Evolutionary conservation across 2,888 invertebrate genomes (phyloP).

Genomic region (Pheosia tremula): DNA sequence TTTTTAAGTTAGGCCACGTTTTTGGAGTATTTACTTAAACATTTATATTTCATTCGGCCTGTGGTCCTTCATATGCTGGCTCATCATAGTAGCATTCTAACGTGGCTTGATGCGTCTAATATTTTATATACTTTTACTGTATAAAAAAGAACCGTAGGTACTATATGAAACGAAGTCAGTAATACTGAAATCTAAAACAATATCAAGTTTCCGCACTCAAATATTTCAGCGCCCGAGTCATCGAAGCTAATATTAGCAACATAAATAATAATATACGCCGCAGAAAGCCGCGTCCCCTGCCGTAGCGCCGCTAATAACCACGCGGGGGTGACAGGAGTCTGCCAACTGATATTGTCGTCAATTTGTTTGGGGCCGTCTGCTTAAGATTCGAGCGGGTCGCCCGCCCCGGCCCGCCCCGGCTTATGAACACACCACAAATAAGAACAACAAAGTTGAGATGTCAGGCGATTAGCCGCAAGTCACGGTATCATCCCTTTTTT

Average conservation of each 20-base stretch:
- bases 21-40: slow-evolving; percentile 9
- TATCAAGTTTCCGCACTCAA: slow-evolving; percentile 23
- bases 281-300: slow-evolving; percentile 23
- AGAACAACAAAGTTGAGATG: slow-evolving; percentile 79
- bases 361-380: slow-evolving; percentile 74
- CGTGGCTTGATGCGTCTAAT: too few relatives aligned
- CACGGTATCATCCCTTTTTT: slow-evolving; percentile 67
- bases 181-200: slow-evolving; percentile 12
- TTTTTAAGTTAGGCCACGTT: slow-evolving; percentile 15
- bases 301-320: slow-evolving; percentile 65
- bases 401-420: slow-evolving; percentile 57
- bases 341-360: slow-evolving; percentile 79
- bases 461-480: slow-evolving; percentile 73
- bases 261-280: slow-evolving; percentile 43
- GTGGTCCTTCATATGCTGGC: too few relatives aligned
- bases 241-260: slow-evolving; percentile 34
- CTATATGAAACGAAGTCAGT: neutral
- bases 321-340: slow-evolving; percentile 67
- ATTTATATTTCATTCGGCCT: too few relatives aligned
- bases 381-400: slow-evolving; percentile 71
- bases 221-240: slow-evolving; percentile 32
- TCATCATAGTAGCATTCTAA: too few relatives aligned
- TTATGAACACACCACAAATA: slow-evolving; percentile 77
- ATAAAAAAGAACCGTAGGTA: too few relatives aligned
- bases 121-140: too few relatives aligned